Evolutionary conservation across 2,113 vertebrate species (phyloP).

Genomic region (Carassius auratus): DNA sequence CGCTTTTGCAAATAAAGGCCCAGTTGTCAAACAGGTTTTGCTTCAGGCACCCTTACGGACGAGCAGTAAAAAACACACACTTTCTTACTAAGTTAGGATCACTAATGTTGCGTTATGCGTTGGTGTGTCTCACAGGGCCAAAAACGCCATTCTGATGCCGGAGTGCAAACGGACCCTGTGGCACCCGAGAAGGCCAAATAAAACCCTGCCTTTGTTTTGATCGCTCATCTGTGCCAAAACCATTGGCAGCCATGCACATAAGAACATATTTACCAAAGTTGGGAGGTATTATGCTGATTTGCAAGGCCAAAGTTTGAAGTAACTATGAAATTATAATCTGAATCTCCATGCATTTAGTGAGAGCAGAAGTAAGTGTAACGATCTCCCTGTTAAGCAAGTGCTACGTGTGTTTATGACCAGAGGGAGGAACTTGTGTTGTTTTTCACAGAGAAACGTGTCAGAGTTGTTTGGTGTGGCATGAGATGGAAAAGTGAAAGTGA

Average conservation of each 20-base stretch:
- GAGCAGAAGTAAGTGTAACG: slow-evolving; percentile 4
- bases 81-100: neutral
- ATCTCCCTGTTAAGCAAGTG: slow-evolving; percentile 14
- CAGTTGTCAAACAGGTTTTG: slow-evolving; percentile 49
- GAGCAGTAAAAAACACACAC: neutral
- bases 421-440: neutral
- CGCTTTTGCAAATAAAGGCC: slow-evolving; percentile 35
- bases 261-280: neutral
- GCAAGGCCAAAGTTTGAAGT: neutral
- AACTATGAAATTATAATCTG: neutral
- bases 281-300: neutral
- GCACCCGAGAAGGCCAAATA: slow-evolving; percentile 90
- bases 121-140: slow-evolving; percentile 78
- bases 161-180: slow-evolving; percentile 89
- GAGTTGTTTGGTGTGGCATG: neutral
- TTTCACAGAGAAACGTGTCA: neutral
- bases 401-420: slow-evolving; percentile 1
- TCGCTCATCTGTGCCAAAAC: slow-evolving; percentile 32
- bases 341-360: neutral
- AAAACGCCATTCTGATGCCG: slow-evolving; percentile 87
- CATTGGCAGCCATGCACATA: slow-evolving; percentile 15
- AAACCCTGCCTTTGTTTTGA: slow-evolving; percentile 56
- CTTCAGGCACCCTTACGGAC: slow-evolving; percentile 37
- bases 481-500: slow-evolving; percentile 32
- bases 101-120: slow-evolving; percentile 25